These are phyloP conservation scores for Petrosia ficiformis DNA, from an alignment of 37 sponge, comb jelly and placozoan genomes.

Conservation along the genomic window DNA sequence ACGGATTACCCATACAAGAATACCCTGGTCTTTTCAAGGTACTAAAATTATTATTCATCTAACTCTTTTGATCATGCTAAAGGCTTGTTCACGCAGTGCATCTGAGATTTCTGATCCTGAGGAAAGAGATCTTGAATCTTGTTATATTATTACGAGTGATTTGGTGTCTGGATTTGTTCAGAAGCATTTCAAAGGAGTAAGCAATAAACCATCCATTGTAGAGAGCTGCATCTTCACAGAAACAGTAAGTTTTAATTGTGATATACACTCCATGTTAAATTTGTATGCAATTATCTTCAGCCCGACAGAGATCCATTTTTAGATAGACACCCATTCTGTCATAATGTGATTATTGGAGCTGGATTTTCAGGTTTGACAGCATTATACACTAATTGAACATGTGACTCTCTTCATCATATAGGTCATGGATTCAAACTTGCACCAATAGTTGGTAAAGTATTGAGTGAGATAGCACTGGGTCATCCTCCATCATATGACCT, in stretches of 20 bases:
- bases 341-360: slow-evolving; percentile 68
- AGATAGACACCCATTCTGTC: slow-evolving; percentile 58
- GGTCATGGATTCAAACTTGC: slow-evolving; percentile 83
- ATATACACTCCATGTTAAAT: too few species aligned
- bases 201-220: slow-evolving; percentile 11
- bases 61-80: not conserved
- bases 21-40: slow-evolving; percentile 3
- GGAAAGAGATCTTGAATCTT: not conserved
- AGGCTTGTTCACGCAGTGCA: not conserved
- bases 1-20: slow-evolving; percentile 2
- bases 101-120: not conserved
- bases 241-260: slow-evolving; percentile 2
- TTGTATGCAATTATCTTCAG: too few species aligned
- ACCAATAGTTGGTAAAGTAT: slow-evolving; percentile 74
- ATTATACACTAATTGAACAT: not conserved
- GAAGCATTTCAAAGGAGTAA: slow-evolving; percentile 5
- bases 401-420: not conserved
- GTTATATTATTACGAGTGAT: not conserved
- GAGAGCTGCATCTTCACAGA: slow-evolving; percentile 27
- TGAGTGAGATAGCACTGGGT: slow-evolving; percentile 54
- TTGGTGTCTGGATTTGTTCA: slow-evolving; percentile 4
- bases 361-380: slow-evolving; percentile 72
- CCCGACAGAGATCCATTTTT: slow-evolving; percentile 62
- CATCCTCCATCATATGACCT: slow-evolving; percentile 50
- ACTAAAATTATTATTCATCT: not conserved